Evolutionary conservation across 2,797 vertebrate species (phyloP), one percentile per base, ranked within the genome.

Genomic region (Vireo griseus): DNA sequence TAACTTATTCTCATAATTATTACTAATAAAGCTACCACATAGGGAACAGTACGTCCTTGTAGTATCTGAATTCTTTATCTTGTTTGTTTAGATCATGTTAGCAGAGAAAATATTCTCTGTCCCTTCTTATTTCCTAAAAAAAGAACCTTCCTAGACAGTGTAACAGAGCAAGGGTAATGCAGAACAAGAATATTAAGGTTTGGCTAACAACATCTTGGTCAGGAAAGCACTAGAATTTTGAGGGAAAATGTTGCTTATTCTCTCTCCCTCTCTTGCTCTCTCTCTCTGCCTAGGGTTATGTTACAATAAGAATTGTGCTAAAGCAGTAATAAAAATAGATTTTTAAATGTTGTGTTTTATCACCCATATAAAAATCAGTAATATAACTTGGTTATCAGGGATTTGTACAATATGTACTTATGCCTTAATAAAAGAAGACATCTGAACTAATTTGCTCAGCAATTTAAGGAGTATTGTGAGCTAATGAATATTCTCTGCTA

Each of bases 81-180:
- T 94, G 71, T 71, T 96, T 84, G 65, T 92, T 94, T 94, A 51
- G 81, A 50, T 85, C 42, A 24, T 67, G 54, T 90, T 95, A 93
- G 26, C 28, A 86, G 80, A 68, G 73, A 88, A 89, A 90, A 80
- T 86, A 86, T 26, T 86, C 35, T 28, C 29, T 67, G 15, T 85
- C n/a, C 69, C 17, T 59, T 77, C 17, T 68, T 82, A 31, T 61
- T 95, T 72, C 29, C 35, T 37, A 5, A 3, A 12, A 78, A 55
- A 51, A 59, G 8, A 10, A 48, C 29, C 42, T 79, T 93, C 10
- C 18, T 54, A 73, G 50, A 24, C 10, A 42, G 16, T 42, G 3
- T 47, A 71, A 77, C 31, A 83, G 51, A 65, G 22, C 39, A 75
- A 69, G n/a, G 88, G 5, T 47, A 59, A 66, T 21, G 17, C 26